Conservation (phyloP, 2,888 invertebrate species). For the Cheilosia pagana region DNA sequence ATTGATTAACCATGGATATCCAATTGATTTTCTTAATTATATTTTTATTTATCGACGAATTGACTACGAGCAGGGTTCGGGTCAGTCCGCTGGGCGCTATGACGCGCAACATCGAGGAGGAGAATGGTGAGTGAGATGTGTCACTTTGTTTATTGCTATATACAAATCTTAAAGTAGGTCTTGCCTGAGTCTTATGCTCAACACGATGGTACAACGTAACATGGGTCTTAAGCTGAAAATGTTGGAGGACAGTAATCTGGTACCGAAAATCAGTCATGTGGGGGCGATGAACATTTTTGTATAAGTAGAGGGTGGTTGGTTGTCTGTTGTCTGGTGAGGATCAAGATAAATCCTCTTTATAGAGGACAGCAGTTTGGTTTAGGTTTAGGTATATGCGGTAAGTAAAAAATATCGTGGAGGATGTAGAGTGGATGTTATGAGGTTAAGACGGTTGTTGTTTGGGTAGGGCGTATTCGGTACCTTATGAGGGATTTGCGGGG, state of each 20-base stretch:
- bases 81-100: slow-evolving; percentile 79
- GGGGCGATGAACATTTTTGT: background rate
- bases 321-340: slow-evolving; percentile 19
- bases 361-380: background rate
- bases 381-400: background rate
- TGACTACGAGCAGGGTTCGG: slow-evolving; percentile 79
- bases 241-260: slow-evolving; percentile 1
- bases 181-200: background rate
- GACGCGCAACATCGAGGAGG: slow-evolving; percentile 83
- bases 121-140: slow-evolving; percentile 81
- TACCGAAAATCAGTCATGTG: slow-evolving; percentile 40
- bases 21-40: slow-evolving; percentile 73
- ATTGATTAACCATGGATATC: slow-evolving; percentile 66
- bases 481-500: background rate
- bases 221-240: slow-evolving; percentile 6
- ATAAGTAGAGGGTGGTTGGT: background rate
- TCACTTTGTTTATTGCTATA: background rate
- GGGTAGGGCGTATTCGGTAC: background rate
- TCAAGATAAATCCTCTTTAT: slow-evolving; percentile 26
- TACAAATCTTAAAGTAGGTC: background rate
- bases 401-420: background rate
- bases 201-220: background rate
- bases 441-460: background rate
- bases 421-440: background rate
- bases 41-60: slow-evolving; percentile 67